Evolutionary conservation across 2,888 invertebrate species (phyloP), one percentile per base, ranked within the genome.

Genomic region (Gordius sp.): DNA sequence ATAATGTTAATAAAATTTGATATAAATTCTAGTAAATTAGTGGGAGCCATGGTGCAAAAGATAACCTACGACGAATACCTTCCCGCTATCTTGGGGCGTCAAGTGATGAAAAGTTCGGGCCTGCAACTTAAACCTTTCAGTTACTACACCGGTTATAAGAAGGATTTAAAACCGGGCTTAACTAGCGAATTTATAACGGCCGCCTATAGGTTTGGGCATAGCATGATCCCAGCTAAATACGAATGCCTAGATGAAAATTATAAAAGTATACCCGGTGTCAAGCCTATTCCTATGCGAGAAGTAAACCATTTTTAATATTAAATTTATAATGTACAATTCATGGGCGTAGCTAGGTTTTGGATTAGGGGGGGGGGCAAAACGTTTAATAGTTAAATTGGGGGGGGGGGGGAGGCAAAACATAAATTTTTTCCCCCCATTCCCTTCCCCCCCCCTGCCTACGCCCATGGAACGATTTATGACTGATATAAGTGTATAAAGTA

Each of bases 31-130:
- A 47, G 47, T 4, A 47, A 47, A 47, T 18, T 47, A 8, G 20
- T 47, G 4, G 20, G 8, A 8, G 47, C 47, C 13, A 47, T 47
- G 47, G 23, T 47, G 4, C 47, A 47, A 23, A 4, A 18, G 20
- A 47, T 47, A 47, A 47, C 47, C 8, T 47, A n/a, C 20, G 4
- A 47, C 4, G 47, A 47, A 47, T 47, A 47, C 47, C 20, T 47
- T 4, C 47, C 47, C 4, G 16, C 20, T 23, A 47, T 47, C 4
- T 47, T 47, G 47, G 47, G 47, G 4, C 4, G 8, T 4, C n/a
- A 47, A n/a, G 47, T 20, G 4, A 20, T 20, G 16, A 8, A 47
- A 20, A 8, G 20, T 18, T 18, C 8, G 8, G 47, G 47, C 4
- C 20, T 47, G 4, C 23, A 4, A 4, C 20, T 47, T 13, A 23